Evolutionary conservation across 2,797 vertebrate species (phyloP), one percentile per base, ranked within the genome.

Genomic region (Zonotrichia albicollis): DNA sequence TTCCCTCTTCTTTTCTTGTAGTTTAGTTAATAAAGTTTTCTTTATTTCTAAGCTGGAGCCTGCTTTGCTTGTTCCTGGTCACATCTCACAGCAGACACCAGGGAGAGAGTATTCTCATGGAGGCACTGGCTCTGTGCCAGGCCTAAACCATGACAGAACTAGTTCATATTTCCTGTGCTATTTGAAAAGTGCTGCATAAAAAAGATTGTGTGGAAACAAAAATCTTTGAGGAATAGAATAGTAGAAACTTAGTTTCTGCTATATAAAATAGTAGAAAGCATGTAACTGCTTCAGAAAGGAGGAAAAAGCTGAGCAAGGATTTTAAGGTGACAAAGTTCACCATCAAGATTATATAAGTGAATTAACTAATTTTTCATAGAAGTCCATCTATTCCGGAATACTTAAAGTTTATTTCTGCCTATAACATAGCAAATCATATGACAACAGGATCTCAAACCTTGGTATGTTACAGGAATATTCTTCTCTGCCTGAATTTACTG

Each of bases 131-230:
- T 40, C 40, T 40, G 40, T 40, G 40, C 40, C 40, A 40, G 40
- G 13, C 38, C 38, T 40, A 40, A 40, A 40, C 38, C 38, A 14
- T 40, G 38, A 15, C 40, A 40, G 62, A 82, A 38, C 4, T 43
- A 6, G 3, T 82, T 85, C 0, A 0, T 42, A 40, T 57, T 82
- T 70, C 16, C 34, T 48, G 16, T 11, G 8, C 12, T 70, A 29
- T 61, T 38, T 61, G 34, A 70, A 55, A 25, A 61, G 6, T n/a
- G 6, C 3, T 75, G 18, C 19, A 64, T 40, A 34, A 91, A 82
- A 78, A 58, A 40, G 2, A n/a, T 5, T 26, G 17, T 46, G 14
- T 26, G 50, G 53, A 50, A 29, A n/a, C n/a, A 36, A 67, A 79
- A 75, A 46, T 34, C 20, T 48, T 22, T 13, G 17, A 58, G 14